phyloP scores from a whole-genome alignment of 1,140 invertebrate genomes.

The Drosophila takahashii region DNA sequence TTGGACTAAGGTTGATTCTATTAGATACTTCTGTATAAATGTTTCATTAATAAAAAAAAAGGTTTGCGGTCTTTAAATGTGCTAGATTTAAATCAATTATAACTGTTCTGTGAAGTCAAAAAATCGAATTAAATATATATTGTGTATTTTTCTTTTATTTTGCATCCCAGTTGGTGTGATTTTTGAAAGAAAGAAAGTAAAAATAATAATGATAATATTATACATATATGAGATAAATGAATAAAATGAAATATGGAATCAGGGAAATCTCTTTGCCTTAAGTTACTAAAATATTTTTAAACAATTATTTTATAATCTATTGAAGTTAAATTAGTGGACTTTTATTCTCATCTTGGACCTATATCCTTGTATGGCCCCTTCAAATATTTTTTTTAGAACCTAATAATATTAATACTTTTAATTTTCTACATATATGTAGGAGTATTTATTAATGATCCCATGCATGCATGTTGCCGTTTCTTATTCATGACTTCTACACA shows the following conservation, averaged over 20 bases:
- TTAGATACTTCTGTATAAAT: slow-evolving; percentile 23
- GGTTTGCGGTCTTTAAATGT: not conserved
- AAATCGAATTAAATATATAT: too few relatives aligned
- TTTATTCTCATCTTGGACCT: too few relatives aligned
- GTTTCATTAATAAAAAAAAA: slow-evolving; percentile 17
- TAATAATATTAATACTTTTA: not conserved
- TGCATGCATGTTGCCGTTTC: slow-evolving; percentile 1
- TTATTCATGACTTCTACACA: not conserved
- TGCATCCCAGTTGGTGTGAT: too few relatives aligned
- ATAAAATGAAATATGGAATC: too few relatives aligned
- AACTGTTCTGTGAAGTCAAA: not conserved
- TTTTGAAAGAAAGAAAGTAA: too few relatives aligned
- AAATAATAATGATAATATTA: too few relatives aligned
- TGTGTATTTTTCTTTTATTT: too few relatives aligned
- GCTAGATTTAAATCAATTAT: not conserved
- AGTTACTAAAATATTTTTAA: too few relatives aligned
- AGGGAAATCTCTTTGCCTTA: too few relatives aligned
- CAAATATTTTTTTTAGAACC: not conserved
- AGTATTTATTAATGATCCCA: not conserved
- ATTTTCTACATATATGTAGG: not conserved
- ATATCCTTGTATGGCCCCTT: not conserved
- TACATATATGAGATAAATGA: too few relatives aligned
- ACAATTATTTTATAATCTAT: too few relatives aligned
- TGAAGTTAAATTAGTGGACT: too few relatives aligned
- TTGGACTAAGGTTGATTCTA: slow-evolving; percentile 10